Percentiles rank a stretch among this genome's conserved stretches.
Evolutionary conservation across 2,113 vertebrate genomes (phyloP).

Genomic region (Pyxicephalus adspersus): DNA sequence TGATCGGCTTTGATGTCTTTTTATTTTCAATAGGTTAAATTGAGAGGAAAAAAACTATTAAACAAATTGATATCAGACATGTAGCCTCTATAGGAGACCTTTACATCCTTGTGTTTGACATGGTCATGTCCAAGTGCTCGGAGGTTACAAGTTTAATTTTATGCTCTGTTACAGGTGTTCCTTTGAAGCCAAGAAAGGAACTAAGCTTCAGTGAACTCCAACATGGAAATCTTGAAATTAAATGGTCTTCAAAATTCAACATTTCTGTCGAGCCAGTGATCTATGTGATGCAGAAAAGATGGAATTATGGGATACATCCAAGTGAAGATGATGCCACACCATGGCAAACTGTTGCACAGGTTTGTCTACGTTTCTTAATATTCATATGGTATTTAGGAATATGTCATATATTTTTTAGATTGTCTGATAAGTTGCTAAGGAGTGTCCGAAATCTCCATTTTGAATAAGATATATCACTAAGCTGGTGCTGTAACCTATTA

Average conservation of each 20-base stretch:
- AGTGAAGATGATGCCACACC: constrained; percentile 88
- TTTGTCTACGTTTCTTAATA: constrained; percentile 60
- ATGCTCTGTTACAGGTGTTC: constrained; percentile 75
- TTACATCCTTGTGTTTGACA: background rate
- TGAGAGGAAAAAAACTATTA: background rate
- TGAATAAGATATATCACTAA: no score
- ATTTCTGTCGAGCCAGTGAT: constrained; percentile 93
- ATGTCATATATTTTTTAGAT: background rate
- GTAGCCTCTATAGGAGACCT: background rate
- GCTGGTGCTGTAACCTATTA: no score
- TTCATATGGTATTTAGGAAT: background rate
- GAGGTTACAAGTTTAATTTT: background rate
- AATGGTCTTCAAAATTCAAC: constrained; percentile 96
- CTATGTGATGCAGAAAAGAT: constrained; percentile 90
- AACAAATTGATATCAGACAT: constrained; percentile 8
- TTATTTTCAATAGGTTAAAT: background rate
- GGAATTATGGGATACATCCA: constrained; percentile 95
- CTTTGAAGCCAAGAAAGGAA: constrained; percentile 93
- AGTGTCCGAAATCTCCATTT: no score
- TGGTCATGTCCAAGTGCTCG: background rate
- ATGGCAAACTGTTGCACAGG: constrained; percentile 92
- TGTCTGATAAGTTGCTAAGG: background rate
- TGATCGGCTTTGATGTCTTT: background rate
- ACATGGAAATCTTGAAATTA: constrained; percentile 85
- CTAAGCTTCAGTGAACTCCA: constrained; percentile 83